Percentiles rank a stretch among this genome's conserved stretches.
Evolutionary conservation across 2,797 vertebrate genomes (phyloP).

Genomic region (Chaetophractus vellerosus): DNA sequence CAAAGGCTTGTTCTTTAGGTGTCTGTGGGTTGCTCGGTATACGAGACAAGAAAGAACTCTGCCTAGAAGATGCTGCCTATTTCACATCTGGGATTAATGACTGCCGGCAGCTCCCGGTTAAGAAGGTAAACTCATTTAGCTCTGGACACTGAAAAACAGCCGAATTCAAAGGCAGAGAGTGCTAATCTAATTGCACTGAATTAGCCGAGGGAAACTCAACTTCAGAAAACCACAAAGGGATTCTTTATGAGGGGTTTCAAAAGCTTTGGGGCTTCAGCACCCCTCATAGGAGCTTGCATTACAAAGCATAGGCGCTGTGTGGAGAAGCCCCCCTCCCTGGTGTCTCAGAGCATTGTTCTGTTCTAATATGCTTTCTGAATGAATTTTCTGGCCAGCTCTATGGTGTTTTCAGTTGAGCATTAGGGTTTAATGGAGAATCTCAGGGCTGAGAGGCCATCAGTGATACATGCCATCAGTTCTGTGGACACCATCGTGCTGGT

Average conservation of each 20-base stretch:
- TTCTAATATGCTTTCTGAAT: constrained; percentile 3
- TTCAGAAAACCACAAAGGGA: constrained; percentile 69
- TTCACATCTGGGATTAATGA: constrained; percentile 76
- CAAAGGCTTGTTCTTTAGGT: background rate
- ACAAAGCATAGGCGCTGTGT: constrained; percentile 54
- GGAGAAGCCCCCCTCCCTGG: constrained; percentile 52
- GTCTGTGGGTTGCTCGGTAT: background rate
- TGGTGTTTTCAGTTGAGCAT: constrained; percentile 39
- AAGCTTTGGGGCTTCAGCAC: constrained; percentile 21
- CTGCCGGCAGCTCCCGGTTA: constrained; percentile 31
- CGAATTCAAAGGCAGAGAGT: constrained; percentile 77
- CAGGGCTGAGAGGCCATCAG: background rate
- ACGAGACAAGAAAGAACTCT: background rate
- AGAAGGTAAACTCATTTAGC: constrained; percentile 85
- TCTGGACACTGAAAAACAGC: constrained; percentile 77
- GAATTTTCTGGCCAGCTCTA: constrained; percentile 11
- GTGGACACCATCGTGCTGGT: background rate
- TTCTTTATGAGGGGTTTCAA: constrained; percentile 76
- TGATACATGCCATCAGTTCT: background rate
- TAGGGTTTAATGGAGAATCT: background rate
- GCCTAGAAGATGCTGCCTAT: constrained; percentile 58
- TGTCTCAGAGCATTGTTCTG: background rate
- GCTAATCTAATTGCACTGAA: constrained; percentile 82
- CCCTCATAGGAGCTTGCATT: constrained; percentile 33
- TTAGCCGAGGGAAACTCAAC: constrained; percentile 77